These are phyloP conservation scores for Macrobrachium nipponense DNA, from an alignment of 1,140 invertebrate genomes.

Conservation along the genomic window DNA sequence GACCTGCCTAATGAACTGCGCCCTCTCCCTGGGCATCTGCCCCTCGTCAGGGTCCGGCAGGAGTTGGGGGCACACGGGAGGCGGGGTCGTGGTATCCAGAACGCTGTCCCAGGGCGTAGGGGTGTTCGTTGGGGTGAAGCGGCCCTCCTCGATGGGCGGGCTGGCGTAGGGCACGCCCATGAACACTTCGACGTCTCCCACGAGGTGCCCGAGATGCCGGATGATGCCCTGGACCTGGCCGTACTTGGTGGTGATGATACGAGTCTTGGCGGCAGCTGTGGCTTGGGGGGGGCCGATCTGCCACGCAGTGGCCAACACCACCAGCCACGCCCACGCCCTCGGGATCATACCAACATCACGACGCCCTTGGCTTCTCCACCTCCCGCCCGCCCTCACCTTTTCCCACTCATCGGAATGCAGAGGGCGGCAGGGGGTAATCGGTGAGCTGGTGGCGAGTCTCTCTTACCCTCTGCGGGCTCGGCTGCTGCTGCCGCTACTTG, in stretches of 20 bases:
- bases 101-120: conserved; percentile 89
- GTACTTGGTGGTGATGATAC: conserved; percentile 64
- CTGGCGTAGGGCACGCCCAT: conserved; percentile 95
- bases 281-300: conserved; percentile 28
- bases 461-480: background rate
- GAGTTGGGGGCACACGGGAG: conserved; percentile 87
- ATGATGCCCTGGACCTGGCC: conserved; percentile 63
- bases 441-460: background rate
- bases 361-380: conserved; percentile 44
- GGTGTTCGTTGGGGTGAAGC: conserved; percentile 95
- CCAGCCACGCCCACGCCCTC: conserved; percentile 58
- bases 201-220: conserved; percentile 65
- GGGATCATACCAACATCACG: conserved; percentile 58
- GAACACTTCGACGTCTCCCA: conserved; percentile 93
- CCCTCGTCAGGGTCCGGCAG: conserved; percentile 70
- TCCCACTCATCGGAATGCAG: conserved; percentile 27
- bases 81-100: conserved; percentile 82
- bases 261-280: conserved; percentile 57
- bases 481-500: background rate
- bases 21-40: conserved; percentile 86
- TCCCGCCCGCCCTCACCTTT: conserved; percentile 45
- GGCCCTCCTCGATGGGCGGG: conserved; percentile 87
- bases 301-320: conserved; percentile 53
- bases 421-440: conserved; percentile 32
- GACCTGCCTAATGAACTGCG: conserved; percentile 86